Evolutionary conservation across 2,888 invertebrate species (phyloP).

Genomic region (Cordilura impudica): DNA sequence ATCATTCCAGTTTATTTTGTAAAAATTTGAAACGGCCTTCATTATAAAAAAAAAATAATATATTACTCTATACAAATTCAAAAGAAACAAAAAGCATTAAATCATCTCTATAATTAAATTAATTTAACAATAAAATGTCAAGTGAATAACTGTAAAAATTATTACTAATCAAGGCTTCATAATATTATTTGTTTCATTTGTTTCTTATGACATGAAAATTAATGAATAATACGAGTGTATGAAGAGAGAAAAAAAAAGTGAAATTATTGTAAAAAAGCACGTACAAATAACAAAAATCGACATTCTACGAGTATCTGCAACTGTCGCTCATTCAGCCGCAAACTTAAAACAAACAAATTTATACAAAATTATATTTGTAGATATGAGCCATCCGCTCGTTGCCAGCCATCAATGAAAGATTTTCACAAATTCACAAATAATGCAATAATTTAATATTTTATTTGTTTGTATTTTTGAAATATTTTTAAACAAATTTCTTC

Average conservation of each 20-base stretch:
- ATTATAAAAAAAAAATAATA: too few species aligned
- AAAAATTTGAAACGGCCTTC: too few species aligned
- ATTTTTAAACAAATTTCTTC: slow-evolving; percentile 32
- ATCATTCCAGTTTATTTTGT: too few species aligned
- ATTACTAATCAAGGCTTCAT: slow-evolving; percentile 1
- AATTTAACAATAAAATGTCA: slow-evolving; percentile 51
- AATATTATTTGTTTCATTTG: slow-evolving; percentile 1
- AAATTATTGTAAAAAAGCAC: slow-evolving; percentile 34
- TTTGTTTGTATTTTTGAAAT: neutral
- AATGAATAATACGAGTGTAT: slow-evolving; percentile 6
- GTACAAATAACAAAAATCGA: slow-evolving; percentile 42
- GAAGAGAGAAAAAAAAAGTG: slow-evolving; percentile 18
- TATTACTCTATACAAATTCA: neutral
- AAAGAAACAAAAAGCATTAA: slow-evolving; percentile 14
- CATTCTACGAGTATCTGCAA: slow-evolving; percentile 21
- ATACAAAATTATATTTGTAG: neutral
- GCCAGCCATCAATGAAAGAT: slow-evolving; percentile 15
- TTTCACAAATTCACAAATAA: slow-evolving; percentile 13
- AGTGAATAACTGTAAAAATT: slow-evolving; percentile 16
- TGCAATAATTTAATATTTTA: slow-evolving; percentile 11
- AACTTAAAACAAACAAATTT: neutral
- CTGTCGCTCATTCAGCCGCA: slow-evolving; percentile 10
- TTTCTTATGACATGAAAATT: slow-evolving; percentile 29
- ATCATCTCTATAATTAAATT: slow-evolving; percentile 50
- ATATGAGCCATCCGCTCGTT: neutral